phyloP scores from a whole-genome alignment of 1,140 invertebrate species.

The Drosophila triauraria region DNA sequence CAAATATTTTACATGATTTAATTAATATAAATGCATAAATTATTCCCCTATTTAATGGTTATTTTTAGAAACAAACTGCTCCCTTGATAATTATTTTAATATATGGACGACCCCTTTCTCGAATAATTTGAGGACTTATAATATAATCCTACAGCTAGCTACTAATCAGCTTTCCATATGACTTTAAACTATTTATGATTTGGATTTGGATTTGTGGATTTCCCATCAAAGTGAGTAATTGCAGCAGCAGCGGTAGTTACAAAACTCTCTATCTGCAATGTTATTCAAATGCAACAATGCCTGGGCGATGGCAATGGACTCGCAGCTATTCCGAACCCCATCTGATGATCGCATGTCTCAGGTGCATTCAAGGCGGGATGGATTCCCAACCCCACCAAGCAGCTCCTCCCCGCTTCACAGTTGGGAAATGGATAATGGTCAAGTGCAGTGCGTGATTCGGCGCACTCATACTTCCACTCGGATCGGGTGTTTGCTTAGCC shows the following conservation, averaged over 20 bases:
- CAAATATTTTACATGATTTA: not conserved
- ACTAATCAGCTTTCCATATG: slow-evolving; percentile 13
- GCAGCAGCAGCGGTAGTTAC: slow-evolving; percentile 7
- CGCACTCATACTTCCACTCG: slow-evolving; percentile 26
- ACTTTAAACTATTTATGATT: slow-evolving; percentile 14
- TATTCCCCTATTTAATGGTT: not conserved
- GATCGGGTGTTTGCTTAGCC: slow-evolving; percentile 43
- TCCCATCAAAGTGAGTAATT: slow-evolving; percentile 16
- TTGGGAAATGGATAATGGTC: slow-evolving; percentile 42
- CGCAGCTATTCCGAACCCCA: slow-evolving; percentile 24
- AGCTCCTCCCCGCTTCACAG: not conserved
- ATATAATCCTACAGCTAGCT: slow-evolving; percentile 2
- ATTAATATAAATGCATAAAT: not conserved
- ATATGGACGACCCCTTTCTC: not conserved
- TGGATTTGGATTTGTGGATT: slow-evolving; percentile 19
- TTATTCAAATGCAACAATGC: slow-evolving; percentile 52
- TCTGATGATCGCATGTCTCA: slow-evolving; percentile 46
- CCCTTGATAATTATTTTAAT: not conserved
- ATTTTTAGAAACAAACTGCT: not conserved
- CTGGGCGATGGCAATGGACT: slow-evolving; percentile 39
- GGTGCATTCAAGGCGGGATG: slow-evolving; percentile 42
- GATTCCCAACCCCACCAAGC: slow-evolving; percentile 17
- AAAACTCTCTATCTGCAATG: slow-evolving; percentile 25
- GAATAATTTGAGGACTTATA: not conserved
- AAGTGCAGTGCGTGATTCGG: slow-evolving; percentile 55